Evolutionary conservation across 2,797 vertebrate species (phyloP).

Genomic region (Anisognathus igniventris): DNA sequence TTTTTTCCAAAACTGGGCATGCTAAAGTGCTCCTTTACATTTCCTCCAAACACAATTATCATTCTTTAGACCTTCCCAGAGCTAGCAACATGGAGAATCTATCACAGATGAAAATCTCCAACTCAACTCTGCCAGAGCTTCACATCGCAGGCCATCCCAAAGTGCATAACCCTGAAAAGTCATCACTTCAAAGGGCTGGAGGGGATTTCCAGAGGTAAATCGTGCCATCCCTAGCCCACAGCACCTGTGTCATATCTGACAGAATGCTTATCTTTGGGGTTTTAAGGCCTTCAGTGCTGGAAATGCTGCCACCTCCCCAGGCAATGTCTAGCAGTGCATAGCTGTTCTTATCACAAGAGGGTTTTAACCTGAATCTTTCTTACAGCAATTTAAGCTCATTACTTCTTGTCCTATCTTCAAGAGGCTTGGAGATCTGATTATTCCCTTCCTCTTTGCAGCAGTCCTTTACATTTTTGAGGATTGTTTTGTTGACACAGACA

Average conservation of each 20-base stretch:
- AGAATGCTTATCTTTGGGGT: constrained; percentile 4
- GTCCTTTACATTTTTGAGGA: neutral
- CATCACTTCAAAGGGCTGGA: neutral
- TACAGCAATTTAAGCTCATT: constrained; percentile 33
- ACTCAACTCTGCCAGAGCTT: neutral
- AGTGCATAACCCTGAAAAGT: neutral
- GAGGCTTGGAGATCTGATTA: neutral
- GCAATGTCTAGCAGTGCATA: neutral
- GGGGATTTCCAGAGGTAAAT: neutral
- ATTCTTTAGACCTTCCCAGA: neutral
- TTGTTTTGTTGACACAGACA: constrained; percentile 24
- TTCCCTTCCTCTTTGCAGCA: constrained; percentile 23
- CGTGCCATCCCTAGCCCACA: neutral
- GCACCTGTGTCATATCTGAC: constrained; percentile 17
- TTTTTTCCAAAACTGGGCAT: neutral
- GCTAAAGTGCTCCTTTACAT: neutral
- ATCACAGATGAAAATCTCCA: neutral
- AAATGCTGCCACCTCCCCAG: neutral
- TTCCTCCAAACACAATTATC: neutral
- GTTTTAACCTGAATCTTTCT: constrained; percentile 18
- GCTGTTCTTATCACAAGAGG: neutral
- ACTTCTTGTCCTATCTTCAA: constrained; percentile 14
- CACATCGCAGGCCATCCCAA: neutral
- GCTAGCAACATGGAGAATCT: neutral
- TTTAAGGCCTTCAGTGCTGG: neutral